Percentiles rank a stretch among this genome's conserved stretches.
phyloP scores from a whole-genome alignment of 2,113 vertebrate genomes.

The Phyllopteryx taeniolatus region DNA sequence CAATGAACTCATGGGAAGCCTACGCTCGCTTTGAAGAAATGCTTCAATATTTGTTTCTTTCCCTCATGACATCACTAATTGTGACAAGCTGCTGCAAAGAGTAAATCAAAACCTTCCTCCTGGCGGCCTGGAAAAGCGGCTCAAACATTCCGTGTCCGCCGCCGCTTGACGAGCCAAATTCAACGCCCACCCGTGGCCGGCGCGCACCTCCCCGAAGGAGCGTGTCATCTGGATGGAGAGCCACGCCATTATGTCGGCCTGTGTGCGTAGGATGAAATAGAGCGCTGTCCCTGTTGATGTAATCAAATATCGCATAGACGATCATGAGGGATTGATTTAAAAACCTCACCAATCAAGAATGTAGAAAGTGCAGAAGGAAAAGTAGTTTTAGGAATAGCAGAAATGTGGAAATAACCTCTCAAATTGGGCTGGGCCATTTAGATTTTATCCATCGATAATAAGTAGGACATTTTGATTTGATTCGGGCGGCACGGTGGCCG shows the following conservation, averaged over 20 bases:
- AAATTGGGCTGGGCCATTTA: not conserved
- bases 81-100: conserved; percentile 67
- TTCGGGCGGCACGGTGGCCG: no score
- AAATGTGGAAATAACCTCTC: not conserved
- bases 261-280: conserved; percentile 9
- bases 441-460: no score
- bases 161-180: conserved; percentile 50
- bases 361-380: conserved; percentile 59
- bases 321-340: conserved; percentile 58
- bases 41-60: conserved; percentile 71
- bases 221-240: conserved; percentile 34
- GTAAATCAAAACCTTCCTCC: conserved; percentile 72
- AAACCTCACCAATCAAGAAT: conserved; percentile 73
- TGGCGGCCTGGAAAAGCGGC: conserved; percentile 61
- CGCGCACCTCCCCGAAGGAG: conserved; percentile 50
- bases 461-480: no score
- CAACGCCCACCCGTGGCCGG: conserved; percentile 52
- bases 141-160: conserved; percentile 61
- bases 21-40: conserved; percentile 66
- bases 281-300: conserved; percentile 3
- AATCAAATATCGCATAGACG: conserved; percentile 58
- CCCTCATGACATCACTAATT: conserved; percentile 73
- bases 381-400: conserved; percentile 46
- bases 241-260: conserved; percentile 29
- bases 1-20: conserved; percentile 71